phyloP scores from a whole-genome alignment of 2,797 vertebrate genomes.

The Urocyon cinereoargenteus region DNA sequence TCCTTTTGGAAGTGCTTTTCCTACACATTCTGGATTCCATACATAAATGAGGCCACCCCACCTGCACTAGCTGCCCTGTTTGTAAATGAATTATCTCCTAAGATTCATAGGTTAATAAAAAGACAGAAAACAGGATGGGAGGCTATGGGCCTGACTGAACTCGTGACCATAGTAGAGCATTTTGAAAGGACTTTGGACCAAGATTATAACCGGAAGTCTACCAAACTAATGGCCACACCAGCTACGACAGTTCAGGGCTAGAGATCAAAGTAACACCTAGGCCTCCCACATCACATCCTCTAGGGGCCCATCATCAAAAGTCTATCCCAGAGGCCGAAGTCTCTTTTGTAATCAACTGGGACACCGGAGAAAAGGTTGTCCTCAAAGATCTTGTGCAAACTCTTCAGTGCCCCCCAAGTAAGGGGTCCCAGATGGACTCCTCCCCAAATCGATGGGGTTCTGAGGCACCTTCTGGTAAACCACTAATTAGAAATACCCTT shows the following conservation, averaged over 20 bases:
- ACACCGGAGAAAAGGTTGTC: not conserved
- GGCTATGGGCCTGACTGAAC: not conserved
- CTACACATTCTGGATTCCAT: too few relatives aligned
- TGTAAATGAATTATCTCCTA: too few relatives aligned
- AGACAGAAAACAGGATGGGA: not conserved
- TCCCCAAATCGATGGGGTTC: not conserved
- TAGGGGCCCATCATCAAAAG: too few relatives aligned
- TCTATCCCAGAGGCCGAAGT: not conserved
- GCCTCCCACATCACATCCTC: not conserved
- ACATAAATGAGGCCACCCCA: not conserved
- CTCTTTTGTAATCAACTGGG: not conserved
- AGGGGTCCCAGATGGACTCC: not conserved
- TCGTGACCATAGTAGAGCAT: too few relatives aligned
- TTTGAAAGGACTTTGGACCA: not conserved
- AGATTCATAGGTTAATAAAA: not conserved
- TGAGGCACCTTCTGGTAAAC: not conserved
- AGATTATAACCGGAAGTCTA: not conserved
- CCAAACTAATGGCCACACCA: not conserved
- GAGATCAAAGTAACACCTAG: not conserved
- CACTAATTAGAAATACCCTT: not conserved
- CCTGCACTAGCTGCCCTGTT: too few relatives aligned
- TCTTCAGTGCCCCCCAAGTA: not conserved
- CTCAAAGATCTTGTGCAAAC: not conserved
- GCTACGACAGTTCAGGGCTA: not conserved
- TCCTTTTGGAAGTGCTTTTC: not conserved